A percentile compares a stretch with the other conserved stretches of the same genome.
Conservation (phyloP, 2,888 invertebrate species). For the Oxycera nigricornis region DNA sequence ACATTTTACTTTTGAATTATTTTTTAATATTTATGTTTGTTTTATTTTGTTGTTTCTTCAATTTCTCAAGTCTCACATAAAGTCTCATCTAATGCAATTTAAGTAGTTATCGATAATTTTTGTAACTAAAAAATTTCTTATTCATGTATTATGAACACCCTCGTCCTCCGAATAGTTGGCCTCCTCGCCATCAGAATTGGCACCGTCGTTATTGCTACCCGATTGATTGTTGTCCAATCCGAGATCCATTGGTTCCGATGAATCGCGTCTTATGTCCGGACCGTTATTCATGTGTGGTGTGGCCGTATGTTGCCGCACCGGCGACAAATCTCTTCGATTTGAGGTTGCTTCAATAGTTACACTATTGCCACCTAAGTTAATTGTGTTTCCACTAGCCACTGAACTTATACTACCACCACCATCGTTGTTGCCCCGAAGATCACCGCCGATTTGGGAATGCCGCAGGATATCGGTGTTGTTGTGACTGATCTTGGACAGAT, state of each 20-base stretch:
- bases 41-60: not conserved
- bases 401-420: conserved; percentile 30
- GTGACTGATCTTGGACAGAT: conserved; percentile 58
- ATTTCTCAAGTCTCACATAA: not conserved
- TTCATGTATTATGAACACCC: conserved; percentile 59
- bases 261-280: conserved; percentile 57
- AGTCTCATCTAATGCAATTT: conserved; percentile 37
- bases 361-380: not conserved
- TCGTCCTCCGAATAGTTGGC: conserved; percentile 61
- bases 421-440: not conserved
- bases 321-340: conserved; percentile 54
- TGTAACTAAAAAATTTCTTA: conserved; percentile 39
- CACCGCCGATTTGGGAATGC: not conserved
- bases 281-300: conserved; percentile 46
- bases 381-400: conserved; percentile 46
- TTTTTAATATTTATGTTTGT: conserved; percentile 5
- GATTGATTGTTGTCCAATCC: conserved; percentile 59
- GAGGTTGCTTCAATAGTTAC: conserved; percentile 59
- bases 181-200: conserved; percentile 59
- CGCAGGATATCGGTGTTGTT: conserved; percentile 44
- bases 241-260: conserved; percentile 61
- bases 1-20: conserved; percentile 7
- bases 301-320: conserved; percentile 36
- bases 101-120: conserved; percentile 39
- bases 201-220: conserved; percentile 57